Percentiles rank a stretch among this genome's conserved stretches.
Conservation (phyloP, 1,140 invertebrate species). For the Cyrtorhinus lividipennis region DNA sequence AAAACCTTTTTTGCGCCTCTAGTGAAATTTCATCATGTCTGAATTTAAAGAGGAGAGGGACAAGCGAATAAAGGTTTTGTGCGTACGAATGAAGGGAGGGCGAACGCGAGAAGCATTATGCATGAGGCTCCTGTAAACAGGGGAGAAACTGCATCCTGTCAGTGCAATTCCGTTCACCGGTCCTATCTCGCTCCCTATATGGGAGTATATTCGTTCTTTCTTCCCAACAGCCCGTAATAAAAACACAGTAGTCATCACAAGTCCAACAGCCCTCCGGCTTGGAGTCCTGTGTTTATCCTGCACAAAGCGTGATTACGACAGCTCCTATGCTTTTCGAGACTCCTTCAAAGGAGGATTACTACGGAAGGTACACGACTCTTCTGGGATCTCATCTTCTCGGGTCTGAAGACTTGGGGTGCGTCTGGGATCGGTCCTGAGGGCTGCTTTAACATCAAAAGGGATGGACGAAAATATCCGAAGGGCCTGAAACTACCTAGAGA, state of each 20-base stretch:
- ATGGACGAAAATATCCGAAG: background rate
- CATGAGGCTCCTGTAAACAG: background rate
- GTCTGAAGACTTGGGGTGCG: background rate
- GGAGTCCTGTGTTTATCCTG: background rate
- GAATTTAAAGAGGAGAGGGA: background rate
- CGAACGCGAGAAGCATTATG: constrained; percentile 1
- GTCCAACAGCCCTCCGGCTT: background rate
- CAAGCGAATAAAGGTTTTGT: background rate
- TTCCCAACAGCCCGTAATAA: background rate
- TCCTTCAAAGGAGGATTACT: constrained; percentile 1
- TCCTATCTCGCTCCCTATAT: background rate
- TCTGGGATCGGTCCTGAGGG: background rate
- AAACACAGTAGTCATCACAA: background rate
- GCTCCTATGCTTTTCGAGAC: background rate
- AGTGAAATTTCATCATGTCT: background rate
- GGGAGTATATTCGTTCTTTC: too few species aligned
- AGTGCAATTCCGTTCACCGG: constrained; percentile 1
- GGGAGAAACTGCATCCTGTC: background rate
- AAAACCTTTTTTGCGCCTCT: background rate
- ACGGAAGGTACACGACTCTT: background rate
- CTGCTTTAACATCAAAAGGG: background rate
- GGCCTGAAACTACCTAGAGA: background rate
- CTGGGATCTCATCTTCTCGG: background rate
- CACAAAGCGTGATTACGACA: background rate
- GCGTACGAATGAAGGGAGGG: background rate